Conservation (phyloP, 2,113 vertebrate species). For the Catagonus wagneri region DNA sequence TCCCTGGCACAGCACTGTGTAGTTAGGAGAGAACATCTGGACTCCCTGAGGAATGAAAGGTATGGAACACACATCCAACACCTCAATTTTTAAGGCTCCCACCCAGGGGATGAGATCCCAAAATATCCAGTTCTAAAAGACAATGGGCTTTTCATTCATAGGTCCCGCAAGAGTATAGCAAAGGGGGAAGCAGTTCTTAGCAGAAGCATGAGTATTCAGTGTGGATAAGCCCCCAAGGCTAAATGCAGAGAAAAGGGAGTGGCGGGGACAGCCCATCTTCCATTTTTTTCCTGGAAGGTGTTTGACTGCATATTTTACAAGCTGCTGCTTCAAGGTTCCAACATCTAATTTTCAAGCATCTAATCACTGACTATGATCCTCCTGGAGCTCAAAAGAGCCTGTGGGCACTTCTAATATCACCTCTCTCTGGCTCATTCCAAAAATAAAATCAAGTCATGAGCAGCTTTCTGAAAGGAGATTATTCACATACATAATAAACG, state of each 20-base stretch:
- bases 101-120: neutral
- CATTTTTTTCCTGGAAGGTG: neutral
- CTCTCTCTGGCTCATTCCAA: neutral
- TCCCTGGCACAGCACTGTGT: neutral
- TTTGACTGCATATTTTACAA: neutral
- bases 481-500: neutral
- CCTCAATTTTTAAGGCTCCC: neutral
- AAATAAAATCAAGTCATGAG: neutral
- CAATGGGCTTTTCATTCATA: neutral
- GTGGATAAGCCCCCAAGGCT: neutral
- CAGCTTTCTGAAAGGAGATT: neutral
- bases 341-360: neutral
- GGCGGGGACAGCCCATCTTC: neutral
- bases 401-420: neutral
- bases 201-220: neutral
- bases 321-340: neutral
- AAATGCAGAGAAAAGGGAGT: neutral
- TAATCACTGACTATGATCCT: neutral
- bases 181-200: neutral
- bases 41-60: neutral
- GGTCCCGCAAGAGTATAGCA: neutral
- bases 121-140: neutral
- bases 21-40: neutral
- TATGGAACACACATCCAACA: no score
- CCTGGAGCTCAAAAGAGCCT: neutral